Evolutionary conservation across 2,113 vertebrate genomes (phyloP).

Genomic region (Lontra canadensis): DNA sequence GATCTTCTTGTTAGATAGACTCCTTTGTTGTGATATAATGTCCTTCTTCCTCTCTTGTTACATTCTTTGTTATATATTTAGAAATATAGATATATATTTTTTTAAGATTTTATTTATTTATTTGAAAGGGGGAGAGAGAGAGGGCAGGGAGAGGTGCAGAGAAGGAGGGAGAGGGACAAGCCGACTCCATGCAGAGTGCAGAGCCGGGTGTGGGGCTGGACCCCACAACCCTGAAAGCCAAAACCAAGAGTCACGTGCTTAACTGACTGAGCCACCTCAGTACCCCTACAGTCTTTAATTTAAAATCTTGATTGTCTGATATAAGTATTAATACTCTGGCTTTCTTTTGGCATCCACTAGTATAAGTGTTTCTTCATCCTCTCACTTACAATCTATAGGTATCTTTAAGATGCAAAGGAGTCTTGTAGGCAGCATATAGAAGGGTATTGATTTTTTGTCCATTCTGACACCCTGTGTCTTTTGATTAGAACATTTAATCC

Average conservation of each 20-base stretch:
- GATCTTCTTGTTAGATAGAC: not conserved
- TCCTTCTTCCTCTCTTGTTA: not conserved
- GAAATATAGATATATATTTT: not conserved
- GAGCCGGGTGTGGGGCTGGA: not conserved
- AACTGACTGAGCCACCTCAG: not conserved
- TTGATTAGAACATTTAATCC: not conserved
- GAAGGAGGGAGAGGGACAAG: not conserved
- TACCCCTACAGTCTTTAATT: not conserved
- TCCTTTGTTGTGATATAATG: not conserved
- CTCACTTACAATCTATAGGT: not conserved
- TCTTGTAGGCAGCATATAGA: not conserved
- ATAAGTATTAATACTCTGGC: not conserved
- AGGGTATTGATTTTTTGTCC: not conserved
- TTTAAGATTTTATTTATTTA: not conserved
- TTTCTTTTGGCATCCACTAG: not conserved
- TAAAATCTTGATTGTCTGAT: not conserved
- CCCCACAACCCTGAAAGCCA: not conserved
- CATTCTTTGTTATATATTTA: not conserved
- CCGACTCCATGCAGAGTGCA: not conserved
- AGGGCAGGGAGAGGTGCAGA: no score
- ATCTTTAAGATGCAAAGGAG: not conserved
- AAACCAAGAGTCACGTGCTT: not conserved
- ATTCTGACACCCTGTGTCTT: not conserved
- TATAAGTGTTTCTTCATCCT: not conserved
- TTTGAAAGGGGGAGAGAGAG: not conserved